Base-by-base conservation (phyloP, 2,113 vertebrate genomes). In the Struthidea cinerea region DNA sequence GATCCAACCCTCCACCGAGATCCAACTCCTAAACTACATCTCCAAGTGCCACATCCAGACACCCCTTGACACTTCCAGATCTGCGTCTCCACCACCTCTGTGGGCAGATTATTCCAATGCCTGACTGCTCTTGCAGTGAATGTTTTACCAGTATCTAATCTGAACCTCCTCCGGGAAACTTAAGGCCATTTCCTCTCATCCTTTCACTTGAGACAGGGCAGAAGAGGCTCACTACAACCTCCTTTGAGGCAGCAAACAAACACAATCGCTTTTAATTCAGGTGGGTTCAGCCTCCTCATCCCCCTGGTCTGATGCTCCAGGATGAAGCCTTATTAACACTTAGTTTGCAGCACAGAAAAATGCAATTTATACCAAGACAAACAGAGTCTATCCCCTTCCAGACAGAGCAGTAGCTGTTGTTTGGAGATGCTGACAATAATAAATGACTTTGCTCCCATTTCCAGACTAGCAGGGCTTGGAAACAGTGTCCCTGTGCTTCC, bases 1-100 rank as follows among this genome's bases (percentile, higher is more conserved):
- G 28, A 24, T 24, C 53, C 53, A 22, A 0, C 13, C 7, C 6
- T 9, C 13, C 24, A 1, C 21, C 13, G 4, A 35, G 11, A 17
- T 12, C 24, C 60, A n/a, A 0, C 44, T 7, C 13, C 23, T 20
- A 16, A 53, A 33, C 15, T 3, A 2, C 55, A 44, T 16, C 37
- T 22, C 37, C 46, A 11, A 6, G 16, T 12, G 69, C 42, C 59
- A 32, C 84, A 33, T 16, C 11, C 46, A 41, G 37, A 16, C 35
- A 23, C 19, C 22, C 32, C n/a, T 7, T 7, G 27, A 1, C 41
- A 16, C n/a, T 20, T 20, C 23, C 49, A 41, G 16, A 10, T 14
- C 16, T 42, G n/a, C 2, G n/a, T 30, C 41, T 30, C 13, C 23
- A 24, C 16, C 55, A 13, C 10, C 16, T 78, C 39, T 24, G 28